Evolutionary conservation across 2,113 vertebrate genomes (phyloP), one percentile per base, ranked within the genome.

Genomic region (Mormyrus iriodes): DNA sequence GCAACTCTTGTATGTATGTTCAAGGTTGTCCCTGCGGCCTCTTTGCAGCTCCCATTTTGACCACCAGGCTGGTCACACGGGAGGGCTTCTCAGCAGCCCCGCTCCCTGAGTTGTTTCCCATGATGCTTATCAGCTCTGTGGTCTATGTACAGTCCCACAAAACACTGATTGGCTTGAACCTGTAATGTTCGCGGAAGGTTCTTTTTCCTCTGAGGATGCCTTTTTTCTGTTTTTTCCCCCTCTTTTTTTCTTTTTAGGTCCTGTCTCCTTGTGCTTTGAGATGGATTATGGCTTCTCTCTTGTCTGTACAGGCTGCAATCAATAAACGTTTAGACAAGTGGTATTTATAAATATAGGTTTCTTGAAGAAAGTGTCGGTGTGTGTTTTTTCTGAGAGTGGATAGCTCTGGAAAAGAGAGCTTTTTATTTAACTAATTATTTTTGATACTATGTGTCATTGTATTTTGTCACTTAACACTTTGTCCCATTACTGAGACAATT

Each of bases 241-340:
- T 84, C 44, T 35, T 17, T 35, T 88, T 42, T 55, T 88, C 9
- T 65, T 88, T 42, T 53, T n/a, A 27, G 10, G 12, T 8, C 8
- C 7, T 10, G 9, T 39, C 51, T 84, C 39, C 82, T 58, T 73
- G 69, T 21, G 8, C 19, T 51, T 46, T 24, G 27, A 51, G 79
- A 88, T 61, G 42, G 52, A 89, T 85, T 84, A 61, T n/a, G 52
- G 58, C 27, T 49, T 21, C 17, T 48, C 8, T 89, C 49, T 53
- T 88, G 88, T 84, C 46, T 53, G 13, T 42, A 55, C 19, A 39
- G 76, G 42, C 69, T 55, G 49, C 35, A 51, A n/a, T 89, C 76
- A 44, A 53, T 88, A 55, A 83, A 83, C 69, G 83, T 88, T 82
- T 53, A 88, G 46, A 55, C 31, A 42, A 53, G 27, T 51, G 52